Conservation (phyloP, 2,888 invertebrate genomes). For the Conomelus anceps region DNA sequence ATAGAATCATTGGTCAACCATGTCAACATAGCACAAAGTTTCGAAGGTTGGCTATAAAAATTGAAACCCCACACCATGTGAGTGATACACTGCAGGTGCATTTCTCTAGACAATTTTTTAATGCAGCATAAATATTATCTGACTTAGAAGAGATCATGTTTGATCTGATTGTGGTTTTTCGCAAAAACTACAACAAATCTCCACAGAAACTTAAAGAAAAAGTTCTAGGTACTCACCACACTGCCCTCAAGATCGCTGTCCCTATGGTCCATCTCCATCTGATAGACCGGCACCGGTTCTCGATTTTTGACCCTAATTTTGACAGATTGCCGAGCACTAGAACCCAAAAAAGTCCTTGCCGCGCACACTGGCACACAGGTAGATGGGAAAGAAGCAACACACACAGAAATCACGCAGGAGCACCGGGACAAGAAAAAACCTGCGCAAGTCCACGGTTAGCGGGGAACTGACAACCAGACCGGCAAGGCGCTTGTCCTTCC, state of each 20-base stretch:
- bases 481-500: not conserved
- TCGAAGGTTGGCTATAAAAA: too few species aligned
- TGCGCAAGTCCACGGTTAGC: constrained; percentile 16
- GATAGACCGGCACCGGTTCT: constrained; percentile 79
- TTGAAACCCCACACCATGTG: too few species aligned
- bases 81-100: too few species aligned
- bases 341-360: constrained; percentile 12
- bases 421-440: not conserved
- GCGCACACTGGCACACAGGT: not conserved
- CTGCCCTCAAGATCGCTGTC: constrained; percentile 72
- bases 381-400: not conserved
- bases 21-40: too few species aligned
- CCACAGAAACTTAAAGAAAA: not conserved
- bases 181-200: not conserved
- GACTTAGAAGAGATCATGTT: too few species aligned
- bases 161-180: too few species aligned
- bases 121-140: too few species aligned
- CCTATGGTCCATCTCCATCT: constrained; percentile 62
- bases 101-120: too few species aligned
- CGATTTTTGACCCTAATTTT: constrained; percentile 86
- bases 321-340: constrained; percentile 44
- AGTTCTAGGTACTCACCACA: constrained; percentile 53
- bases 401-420: not conserved
- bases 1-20: too few species aligned
- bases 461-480: not conserved